phyloP scores from a whole-genome alignment of 1,140 invertebrate genomes.

The Holcopasites calliopsidis region DNA sequence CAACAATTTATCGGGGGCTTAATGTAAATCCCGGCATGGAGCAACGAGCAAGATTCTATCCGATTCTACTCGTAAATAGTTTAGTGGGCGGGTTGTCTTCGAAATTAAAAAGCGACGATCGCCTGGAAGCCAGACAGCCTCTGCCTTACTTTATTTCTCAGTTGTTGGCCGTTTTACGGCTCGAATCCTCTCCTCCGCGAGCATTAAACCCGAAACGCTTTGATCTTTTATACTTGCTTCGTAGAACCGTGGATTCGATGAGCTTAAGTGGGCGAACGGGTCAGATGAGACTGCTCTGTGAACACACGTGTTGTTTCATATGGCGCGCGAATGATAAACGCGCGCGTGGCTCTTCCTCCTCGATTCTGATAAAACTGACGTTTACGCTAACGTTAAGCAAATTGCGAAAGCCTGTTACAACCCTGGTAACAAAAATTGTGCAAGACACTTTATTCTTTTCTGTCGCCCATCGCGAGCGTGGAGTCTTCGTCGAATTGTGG shows the following conservation, averaged over 20 bases:
- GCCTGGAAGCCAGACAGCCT: slow-evolving; percentile 21
- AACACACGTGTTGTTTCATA: slow-evolving; percentile 38
- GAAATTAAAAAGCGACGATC: slow-evolving; percentile 23
- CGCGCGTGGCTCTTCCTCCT: background rate
- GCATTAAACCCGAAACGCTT: slow-evolving; percentile 57
- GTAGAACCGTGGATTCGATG: slow-evolving; percentile 55
- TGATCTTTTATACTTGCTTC: slow-evolving; percentile 62
- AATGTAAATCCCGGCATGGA: background rate
- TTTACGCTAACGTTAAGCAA: too few species aligned
- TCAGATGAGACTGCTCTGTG: slow-evolving; percentile 30
- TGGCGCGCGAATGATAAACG: slow-evolving; percentile 51
- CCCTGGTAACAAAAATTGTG: too few species aligned
- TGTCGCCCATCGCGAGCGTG: too few species aligned
- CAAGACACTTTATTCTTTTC: too few species aligned
- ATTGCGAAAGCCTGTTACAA: too few species aligned
- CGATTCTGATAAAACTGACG: background rate
- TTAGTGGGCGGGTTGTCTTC: slow-evolving; percentile 57
- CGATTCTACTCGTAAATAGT: slow-evolving; percentile 28
- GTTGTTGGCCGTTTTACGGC: slow-evolving; percentile 50
- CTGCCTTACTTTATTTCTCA: slow-evolving; percentile 55
- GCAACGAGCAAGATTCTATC: slow-evolving; percentile 1
- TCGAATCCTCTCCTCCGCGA: slow-evolving; percentile 35
- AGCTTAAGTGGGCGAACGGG: slow-evolving; percentile 56
- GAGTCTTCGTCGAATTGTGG: too few species aligned
- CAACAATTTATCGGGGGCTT: slow-evolving; percentile 6